Evolutionary conservation across 2,797 vertebrate genomes (phyloP).

Genomic region (Garrulus glandarius): DNA sequence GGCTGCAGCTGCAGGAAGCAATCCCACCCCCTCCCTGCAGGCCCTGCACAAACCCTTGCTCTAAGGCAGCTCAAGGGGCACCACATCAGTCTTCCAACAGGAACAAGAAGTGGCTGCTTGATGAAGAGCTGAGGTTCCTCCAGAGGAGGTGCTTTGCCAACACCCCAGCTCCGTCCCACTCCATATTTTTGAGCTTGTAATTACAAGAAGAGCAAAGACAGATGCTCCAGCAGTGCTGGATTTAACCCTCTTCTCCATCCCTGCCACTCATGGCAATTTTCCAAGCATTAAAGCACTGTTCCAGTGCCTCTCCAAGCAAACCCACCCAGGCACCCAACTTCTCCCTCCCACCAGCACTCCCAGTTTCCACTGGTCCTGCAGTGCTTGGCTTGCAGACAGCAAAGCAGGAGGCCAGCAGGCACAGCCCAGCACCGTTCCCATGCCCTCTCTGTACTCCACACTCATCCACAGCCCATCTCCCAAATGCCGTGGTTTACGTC

Average conservation of each 20-base stretch:
- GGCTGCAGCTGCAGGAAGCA: neutral
- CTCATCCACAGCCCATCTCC: neutral
- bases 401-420: neutral
- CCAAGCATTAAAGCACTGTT: neutral
- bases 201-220: neutral
- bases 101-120: neutral
- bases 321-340: neutral
- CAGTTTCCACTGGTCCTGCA: neutral
- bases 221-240: neutral
- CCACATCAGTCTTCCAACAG: neutral
- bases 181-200: neutral
- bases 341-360: neutral
- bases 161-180: neutral
- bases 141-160: neutral
- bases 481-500: neutral
- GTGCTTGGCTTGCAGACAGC: neutral
- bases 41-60: neutral
- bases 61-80: neutral
- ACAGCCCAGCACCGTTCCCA: rapidly evolving
- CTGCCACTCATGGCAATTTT: rapidly evolving
- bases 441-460: neutral
- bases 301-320: neutral
- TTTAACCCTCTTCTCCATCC: neutral
- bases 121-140: neutral
- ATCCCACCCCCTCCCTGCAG: neutral